Evolutionary conservation across 1,140 invertebrate species (phyloP), one percentile per base, ranked within the genome.

Genomic region (Drepana arcuata): DNA sequence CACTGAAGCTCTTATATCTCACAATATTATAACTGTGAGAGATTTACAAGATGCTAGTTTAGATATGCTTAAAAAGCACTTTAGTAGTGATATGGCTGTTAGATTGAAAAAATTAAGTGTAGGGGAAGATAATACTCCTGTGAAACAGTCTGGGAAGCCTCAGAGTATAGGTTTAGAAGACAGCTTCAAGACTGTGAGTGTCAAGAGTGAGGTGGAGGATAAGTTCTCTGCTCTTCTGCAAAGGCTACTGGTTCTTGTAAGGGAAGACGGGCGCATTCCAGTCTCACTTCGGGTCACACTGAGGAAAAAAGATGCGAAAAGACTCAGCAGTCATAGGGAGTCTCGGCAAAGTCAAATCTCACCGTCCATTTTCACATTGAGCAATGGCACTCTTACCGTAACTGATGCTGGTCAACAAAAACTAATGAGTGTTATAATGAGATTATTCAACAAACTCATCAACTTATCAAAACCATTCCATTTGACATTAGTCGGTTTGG

Each of bases 131-230:
- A 85, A 87, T 34, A 85, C 86, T 40, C 68, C 78, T 21, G 90
- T 94, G 0, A 92, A 92, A 63, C 83, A 86, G 18, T 88, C 87
- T 11, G 91, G 90, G 1, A 89, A 88, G 56, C 88, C 90, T 42
- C 83, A 89, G 65, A 88, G 87, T 36, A 87, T 93, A 61, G 90
- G 92, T 16, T 67, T 93, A 41, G 92, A 94, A 58, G 92, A 93
- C 69, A 87, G 90, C 26, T 91, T 90, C 64, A 88, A 87, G 49
- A 87, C 87, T 34, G 87, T 92, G 11, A 89, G 86, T 39, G 83
- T 89, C 1, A 87, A 89, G 47, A 88, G 86, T 41, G 91, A 93
- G 61, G 89, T 92, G 0, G 88, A 89, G 56, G 87, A 89, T 3
- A 88, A 90, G 52, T 85, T 93, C 45, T 68, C 84, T 33, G 86